Base-by-base conservation (phyloP, 2,797 vertebrate genomes). In the Acanthopagrus latus region DNA sequence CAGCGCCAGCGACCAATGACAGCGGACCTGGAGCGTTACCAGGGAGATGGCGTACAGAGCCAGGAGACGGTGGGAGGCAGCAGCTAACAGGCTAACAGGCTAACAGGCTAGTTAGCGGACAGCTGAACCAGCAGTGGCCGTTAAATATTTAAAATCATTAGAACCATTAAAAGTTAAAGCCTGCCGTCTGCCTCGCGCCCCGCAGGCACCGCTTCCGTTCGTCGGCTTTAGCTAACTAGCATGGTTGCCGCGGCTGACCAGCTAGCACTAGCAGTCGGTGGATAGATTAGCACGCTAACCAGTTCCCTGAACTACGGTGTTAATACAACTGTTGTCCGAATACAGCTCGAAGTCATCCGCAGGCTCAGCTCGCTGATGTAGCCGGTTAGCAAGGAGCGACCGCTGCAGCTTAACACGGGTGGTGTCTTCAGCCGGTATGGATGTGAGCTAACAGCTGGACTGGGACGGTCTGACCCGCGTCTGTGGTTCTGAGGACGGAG, bases 41-140 rank as follows among this genome's bases (percentile, higher is more conserved):
- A 87, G 3, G 93, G 93, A 63, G 78, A 93, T 93, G 33, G 81
- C 59, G 77, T 85, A 76, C 77, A 29, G 66, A 10, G 50, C 70
- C 60, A 29, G 47, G 46, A 56, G 71, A 71, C 57, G 20, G 38
- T 12, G 25, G 14, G 14, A 18, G 4, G 18, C 38, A 21, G 64
- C 27, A 18, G 48, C 38, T 85, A 88, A 47, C 66, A 29, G 52
- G 65, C 57, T 80, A 66, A 64, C 51, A 1, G 27, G 46, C 38
- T 78, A 76, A 44, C 58, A 2, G 16, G 23, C 46, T n/a, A 1
- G 46, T 8, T 38, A 54, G 3, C 16, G 17, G 16, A 7, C 1
- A 13, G 25, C 0, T 23, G 33, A 14, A 10, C 18, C 9, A 20
- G 1, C 17, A 25, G 44, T 7, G 8, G 10, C n/a, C 4, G 11